Conservation (phyloP, 2,888 invertebrate species). For the Raillietiella orientalis region DNA sequence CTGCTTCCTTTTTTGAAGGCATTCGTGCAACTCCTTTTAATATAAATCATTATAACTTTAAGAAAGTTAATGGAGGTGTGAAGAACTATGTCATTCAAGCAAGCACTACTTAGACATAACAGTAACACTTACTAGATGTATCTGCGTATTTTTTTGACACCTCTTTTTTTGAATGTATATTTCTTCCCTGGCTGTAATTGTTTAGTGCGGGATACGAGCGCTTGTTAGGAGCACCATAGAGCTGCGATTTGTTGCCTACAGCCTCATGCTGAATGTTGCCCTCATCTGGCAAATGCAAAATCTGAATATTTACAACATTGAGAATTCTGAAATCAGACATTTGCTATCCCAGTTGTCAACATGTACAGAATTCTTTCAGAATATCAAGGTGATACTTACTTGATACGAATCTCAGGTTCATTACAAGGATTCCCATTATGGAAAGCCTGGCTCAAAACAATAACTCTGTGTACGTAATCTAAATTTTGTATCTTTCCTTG, state of each 20-base stretch:
- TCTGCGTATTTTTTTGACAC: too few relatives aligned
- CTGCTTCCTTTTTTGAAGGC: constrained; percentile 18
- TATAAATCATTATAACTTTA: too few relatives aligned
- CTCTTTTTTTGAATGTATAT: too few relatives aligned
- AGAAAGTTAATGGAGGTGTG: too few relatives aligned
- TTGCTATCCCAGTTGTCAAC: background rate
- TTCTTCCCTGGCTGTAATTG: too few relatives aligned
- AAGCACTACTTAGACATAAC: too few relatives aligned
- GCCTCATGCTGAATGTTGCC: constrained; percentile 15
- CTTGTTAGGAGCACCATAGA: constrained; percentile 7
- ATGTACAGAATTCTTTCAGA: too few relatives aligned
- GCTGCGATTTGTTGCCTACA: constrained; percentile 7
- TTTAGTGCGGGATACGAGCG: too few relatives aligned
- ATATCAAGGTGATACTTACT: constrained; percentile 19
- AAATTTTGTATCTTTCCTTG: constrained; percentile 43
- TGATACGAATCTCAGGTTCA: constrained; percentile 24
- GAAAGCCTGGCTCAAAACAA: constrained; percentile 45
- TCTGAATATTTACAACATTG: constrained; percentile 37
- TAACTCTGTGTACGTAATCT: constrained; percentile 23
- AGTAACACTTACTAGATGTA: too few relatives aligned
- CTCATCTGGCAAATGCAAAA: constrained; percentile 22
- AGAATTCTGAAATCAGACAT: constrained; percentile 22
- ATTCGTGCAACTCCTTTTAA: constrained; percentile 6
- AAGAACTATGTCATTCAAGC: too few relatives aligned
- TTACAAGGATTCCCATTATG: constrained; percentile 37